Evolutionary conservation across 2,888 invertebrate species (phyloP).

Genomic region (Tanypteryx hageni): DNA sequence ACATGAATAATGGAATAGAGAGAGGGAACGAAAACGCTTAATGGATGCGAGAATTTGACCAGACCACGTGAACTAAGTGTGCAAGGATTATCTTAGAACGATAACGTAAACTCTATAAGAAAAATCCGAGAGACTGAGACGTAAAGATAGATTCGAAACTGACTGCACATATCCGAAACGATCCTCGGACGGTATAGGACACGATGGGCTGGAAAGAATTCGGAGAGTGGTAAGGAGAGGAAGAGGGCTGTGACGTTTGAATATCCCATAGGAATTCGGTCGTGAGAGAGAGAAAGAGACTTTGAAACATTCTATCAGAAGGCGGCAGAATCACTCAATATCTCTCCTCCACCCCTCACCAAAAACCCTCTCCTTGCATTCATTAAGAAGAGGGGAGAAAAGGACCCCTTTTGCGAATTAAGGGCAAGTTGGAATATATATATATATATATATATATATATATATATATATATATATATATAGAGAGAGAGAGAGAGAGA

Average conservation of each 20-base stretch:
- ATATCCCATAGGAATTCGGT: background rate
- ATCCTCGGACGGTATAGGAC: background rate
- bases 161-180: background rate
- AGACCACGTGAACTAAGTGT: too few species aligned
- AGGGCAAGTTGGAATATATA: background rate
- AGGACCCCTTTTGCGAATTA: conserved; percentile 39
- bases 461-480: too few species aligned
- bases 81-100: too few species aligned
- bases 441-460: too few species aligned
- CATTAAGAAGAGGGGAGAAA: conserved; percentile 29
- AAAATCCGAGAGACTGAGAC: background rate
- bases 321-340: conserved; percentile 37
- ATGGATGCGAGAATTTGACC: too few species aligned
- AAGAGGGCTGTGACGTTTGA: background rate
- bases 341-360: conserved; percentile 18
- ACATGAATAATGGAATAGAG: too few species aligned
- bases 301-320: conserved; percentile 25
- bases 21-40: too few species aligned
- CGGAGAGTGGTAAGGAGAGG: background rate
- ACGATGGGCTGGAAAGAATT: background rate
- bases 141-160: background rate
- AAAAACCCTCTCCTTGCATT: conserved; percentile 9
- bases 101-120: background rate
- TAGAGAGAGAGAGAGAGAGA: too few species aligned
- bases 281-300: background rate